Percentiles rank a stretch among this genome's conserved stretches.
These are phyloP conservation scores for Poicephalus gulielmi DNA, from an alignment of 2,113 vertebrate genomes.

Conservation along the genomic window DNA sequence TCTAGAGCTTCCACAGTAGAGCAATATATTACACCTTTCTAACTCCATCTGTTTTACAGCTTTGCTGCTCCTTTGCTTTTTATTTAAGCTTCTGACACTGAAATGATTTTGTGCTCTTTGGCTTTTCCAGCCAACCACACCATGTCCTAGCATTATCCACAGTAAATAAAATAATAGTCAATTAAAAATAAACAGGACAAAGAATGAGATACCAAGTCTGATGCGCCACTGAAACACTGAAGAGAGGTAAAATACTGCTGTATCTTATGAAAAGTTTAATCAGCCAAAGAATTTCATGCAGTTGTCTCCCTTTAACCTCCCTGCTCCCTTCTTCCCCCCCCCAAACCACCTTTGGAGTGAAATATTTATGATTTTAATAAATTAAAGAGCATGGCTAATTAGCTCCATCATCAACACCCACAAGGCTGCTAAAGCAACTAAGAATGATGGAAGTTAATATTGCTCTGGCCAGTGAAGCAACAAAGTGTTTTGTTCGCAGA, in stretches of 20 bases:
- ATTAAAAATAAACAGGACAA: constrained; percentile 63
- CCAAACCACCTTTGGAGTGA: constrained; percentile 3
- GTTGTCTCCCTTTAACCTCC: constrained; percentile 64
- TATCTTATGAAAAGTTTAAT: constrained; percentile 48
- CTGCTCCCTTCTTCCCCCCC: not conserved
- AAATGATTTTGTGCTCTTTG: constrained; percentile 7
- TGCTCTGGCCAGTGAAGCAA: not conserved
- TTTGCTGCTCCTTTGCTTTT: not conserved
- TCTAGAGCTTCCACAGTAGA: not conserved
- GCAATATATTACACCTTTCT: not conserved
- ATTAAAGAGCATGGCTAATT: constrained; percentile 67
- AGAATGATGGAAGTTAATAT: not conserved
- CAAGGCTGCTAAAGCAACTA: not conserved
- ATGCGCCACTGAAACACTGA: constrained; percentile 23
- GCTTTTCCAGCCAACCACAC: constrained; percentile 2
- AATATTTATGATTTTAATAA: constrained; percentile 79
- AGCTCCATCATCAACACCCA: constrained; percentile 61
- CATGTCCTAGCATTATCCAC: not conserved
- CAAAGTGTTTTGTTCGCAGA: not conserved
- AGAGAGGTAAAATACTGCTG: constrained; percentile 49
- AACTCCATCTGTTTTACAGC: not conserved
- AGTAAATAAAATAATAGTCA: constrained; percentile 42
- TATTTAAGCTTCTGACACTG: not conserved
- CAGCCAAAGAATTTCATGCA: constrained; percentile 61
- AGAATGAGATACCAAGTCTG: not conserved